Evolutionary conservation across 2,113 vertebrate species (phyloP), one percentile per base, ranked within the genome.

Genomic region (Chamaea fasciata): DNA sequence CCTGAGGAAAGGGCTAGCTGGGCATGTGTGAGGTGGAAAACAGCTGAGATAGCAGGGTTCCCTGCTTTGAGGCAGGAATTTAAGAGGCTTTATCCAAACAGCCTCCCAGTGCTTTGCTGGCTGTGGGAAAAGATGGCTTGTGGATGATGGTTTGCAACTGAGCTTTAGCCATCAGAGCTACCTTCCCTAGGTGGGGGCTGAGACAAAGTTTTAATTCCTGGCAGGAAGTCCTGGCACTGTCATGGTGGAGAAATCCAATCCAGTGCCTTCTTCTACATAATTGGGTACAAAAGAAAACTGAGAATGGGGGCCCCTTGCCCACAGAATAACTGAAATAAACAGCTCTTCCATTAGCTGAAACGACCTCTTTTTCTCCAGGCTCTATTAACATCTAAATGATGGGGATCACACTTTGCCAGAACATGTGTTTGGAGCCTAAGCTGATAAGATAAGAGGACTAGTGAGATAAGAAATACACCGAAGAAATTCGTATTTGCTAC

Each of bases 171-270:
- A 47, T 14, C 41, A 65, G 42, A 30, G 14, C 42, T 73, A 10
- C 18, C 18, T 77, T 69, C 1, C 1, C 14, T 1, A 4, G 7
- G 9, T 0, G 0, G 28, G 28, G 19, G 8, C 31, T 69, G 39
- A 62, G 33, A 67, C 1, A 6, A 35, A 11, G 4, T 53, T 75
- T 62, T 76, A 7, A 3, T 71, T 69, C 44, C n/a, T 49, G 69
- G 8, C 11, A 53, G 6, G 15, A 4, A 2, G 13, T 46, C 46
- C 26, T 83, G 55, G n/a, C 2, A 14, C 19, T 2, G 2, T 57
- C 1, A 0, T 21, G n/a, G 7, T 65, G 22, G 30, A 49, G 59
- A 49, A 46, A 69, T 52, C 24, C 24, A 79, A n/a, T 35, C n/a
- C 5, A 3, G 41, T 56, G 37, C 18, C 39, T 63, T 7, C 2